These are phyloP conservation scores for Thaumetopoea pityocampa DNA, from an alignment of 1,140 invertebrate genomes.

Conservation along the genomic window DNA sequence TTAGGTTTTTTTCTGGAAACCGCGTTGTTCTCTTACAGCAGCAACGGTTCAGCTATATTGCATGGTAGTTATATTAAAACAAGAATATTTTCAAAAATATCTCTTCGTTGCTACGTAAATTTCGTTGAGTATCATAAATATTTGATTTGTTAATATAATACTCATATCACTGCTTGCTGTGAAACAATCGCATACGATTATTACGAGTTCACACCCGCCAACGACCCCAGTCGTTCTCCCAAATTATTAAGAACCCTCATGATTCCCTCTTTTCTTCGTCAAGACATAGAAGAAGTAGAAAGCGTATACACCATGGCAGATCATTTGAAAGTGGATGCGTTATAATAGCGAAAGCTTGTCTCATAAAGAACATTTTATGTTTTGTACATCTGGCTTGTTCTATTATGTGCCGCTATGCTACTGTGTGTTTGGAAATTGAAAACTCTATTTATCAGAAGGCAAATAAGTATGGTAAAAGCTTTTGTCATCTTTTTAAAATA, in stretches of 20 bases:
- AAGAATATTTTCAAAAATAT: no score
- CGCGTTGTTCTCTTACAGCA: no score
- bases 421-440: conserved; percentile 31
- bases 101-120: no score
- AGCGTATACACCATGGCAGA: conserved; percentile 28
- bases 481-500: no score
- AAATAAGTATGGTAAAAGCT: no score
- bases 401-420: conserved; percentile 36
- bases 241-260: conserved; percentile 29
- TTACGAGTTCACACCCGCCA: conserved; percentile 27
- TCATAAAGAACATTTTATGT: conserved; percentile 56
- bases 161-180: conserved; percentile 27
- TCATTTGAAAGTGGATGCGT: conserved; percentile 36
- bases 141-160: conserved; percentile 37
- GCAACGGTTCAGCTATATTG: no score
- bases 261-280: conserved; percentile 17
- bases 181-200: conserved; percentile 38
- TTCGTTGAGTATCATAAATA: conserved; percentile 19
- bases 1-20: no score
- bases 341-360: conserved; percentile 58
- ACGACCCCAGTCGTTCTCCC: conserved; percentile 21
- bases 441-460: no score
- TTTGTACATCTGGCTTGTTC: conserved; percentile 54
- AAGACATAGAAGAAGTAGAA: conserved; percentile 24
- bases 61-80: no score